Base-by-base conservation (phyloP, 2,888 invertebrate species). In the Dasypogon diadema region DNA sequence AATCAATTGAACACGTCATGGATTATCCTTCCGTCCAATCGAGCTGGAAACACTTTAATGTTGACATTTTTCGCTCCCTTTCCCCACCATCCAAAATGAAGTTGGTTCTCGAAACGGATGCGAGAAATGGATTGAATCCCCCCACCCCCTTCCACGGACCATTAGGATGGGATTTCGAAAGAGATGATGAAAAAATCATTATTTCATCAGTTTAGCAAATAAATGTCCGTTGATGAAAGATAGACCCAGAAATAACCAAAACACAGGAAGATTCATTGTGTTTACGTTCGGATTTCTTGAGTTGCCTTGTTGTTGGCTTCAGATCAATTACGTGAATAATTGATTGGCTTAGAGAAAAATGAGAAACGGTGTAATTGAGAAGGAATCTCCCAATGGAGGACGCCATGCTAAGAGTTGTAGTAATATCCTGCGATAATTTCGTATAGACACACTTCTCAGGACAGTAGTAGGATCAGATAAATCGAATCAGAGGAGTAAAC, bases 181-280 rank as follows among this genome's bases (percentile, higher is more conserved):
- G 21, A 37, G 60, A 60, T 18, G 60, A 42, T 60, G 42, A 60
- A 60, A 60, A 37, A 60, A 12, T 37, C 60, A 60, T 60, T 60
- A 60, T 37, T 42, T 60, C 60, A 22, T 37, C 60, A 21, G 16
- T 30, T 60, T 34, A 18, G 37, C 60, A 60, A 34, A 60, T 37
- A 34, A 37, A 42, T 42, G 42, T 42, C 42, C 42, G 42, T n/a
- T 12, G 10, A 6, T 30, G 34, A 30, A 30, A 30, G 6, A 10
- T 6, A 5, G 34, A 30, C 34, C 6, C 6, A 5, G 10, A 5
- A 30, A 30, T 6, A 6, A 5, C 10, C 42, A 42, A 8, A 42
- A 3, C 42, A 42, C 42, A n/a, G n/a, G 42, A 12, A 42, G 42
- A 42, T 42, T 42, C 8, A 12, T 42, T 42, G 3, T 42, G 42